Evolutionary conservation across 2,113 vertebrate species (phyloP).

Genomic region (Todiramphus saurophagus): DNA sequence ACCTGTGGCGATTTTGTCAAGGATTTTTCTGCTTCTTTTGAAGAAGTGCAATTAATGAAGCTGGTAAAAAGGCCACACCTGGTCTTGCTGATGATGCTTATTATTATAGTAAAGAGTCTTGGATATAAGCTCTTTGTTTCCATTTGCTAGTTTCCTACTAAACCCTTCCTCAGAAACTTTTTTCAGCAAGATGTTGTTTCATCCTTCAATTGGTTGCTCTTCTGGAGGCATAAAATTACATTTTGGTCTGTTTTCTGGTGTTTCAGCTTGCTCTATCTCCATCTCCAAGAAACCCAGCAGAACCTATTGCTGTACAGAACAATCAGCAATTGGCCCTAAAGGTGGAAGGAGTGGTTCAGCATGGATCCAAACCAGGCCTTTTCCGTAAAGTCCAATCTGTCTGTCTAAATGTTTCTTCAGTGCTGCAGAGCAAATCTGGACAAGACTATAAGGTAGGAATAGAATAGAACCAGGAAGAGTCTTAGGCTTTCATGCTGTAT

Average conservation of each 20-base stretch:
- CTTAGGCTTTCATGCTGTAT: not conserved
- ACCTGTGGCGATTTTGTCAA: not conserved
- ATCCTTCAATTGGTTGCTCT: not conserved
- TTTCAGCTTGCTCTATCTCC: conserved; percentile 93
- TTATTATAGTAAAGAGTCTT: not conserved
- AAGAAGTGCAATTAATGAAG: not conserved
- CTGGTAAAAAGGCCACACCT: not conserved
- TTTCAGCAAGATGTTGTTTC: not conserved
- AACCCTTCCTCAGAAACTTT: not conserved
- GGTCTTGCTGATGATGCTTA: not conserved
- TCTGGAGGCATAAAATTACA: not conserved
- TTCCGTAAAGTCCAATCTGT: conserved; percentile 97
- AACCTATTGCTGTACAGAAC: conserved; percentile 94
- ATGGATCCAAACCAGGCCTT: conserved; percentile 90
- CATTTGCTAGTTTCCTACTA: not conserved
- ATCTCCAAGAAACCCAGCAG: conserved; percentile 89
- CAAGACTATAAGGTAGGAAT: conserved; percentile 88
- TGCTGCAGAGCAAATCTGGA: conserved; percentile 89
- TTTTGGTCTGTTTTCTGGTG: not conserved
- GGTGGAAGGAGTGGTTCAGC: conserved; percentile 97
- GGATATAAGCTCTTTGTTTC: not conserved
- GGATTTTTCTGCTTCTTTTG: not conserved
- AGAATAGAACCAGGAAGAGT: not conserved
- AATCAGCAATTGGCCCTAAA: conserved; percentile 93
- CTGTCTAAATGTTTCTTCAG: conserved; percentile 91